A percentile compares a stretch with the other conserved stretches of the same genome.
These are phyloP conservation scores for Caenorhabditis panamensis DNA, from an alignment of 2,888 invertebrate genomes.

Conservation along the genomic window DNA sequence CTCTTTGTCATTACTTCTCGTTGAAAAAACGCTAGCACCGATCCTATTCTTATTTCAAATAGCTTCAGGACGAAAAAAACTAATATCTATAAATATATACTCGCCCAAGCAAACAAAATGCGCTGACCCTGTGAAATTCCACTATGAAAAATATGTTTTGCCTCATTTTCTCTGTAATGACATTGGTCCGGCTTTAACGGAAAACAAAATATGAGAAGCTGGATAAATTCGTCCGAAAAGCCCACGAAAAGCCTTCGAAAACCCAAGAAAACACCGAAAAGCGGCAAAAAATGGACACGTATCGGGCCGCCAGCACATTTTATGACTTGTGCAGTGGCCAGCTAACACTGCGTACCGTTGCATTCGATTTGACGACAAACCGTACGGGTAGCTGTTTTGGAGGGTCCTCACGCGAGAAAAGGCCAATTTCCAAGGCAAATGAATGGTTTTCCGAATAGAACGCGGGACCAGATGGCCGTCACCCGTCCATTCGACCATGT, in stretches of 20 bases:
- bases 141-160: conserved; percentile 8
- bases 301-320: conserved; percentile 37
- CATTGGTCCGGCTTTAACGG: background rate
- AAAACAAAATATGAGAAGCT: background rate
- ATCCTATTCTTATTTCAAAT: too few species aligned
- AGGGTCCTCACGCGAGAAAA: background rate
- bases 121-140: background rate
- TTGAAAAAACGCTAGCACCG: too few species aligned
- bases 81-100: background rate
- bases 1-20: too few species aligned
- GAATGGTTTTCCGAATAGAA: background rate
- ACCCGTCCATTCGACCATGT: background rate
- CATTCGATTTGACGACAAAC: conserved; percentile 45
- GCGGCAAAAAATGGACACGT: background rate
- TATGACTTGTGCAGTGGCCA: conserved; percentile 45
- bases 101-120: background rate
- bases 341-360: conserved; percentile 33
- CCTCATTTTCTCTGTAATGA: conserved; percentile 3
- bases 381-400: background rate
- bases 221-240: too few species aligned
- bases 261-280: background rate
- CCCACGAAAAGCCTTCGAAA: background rate
- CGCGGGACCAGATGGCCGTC: conserved; percentile 9
- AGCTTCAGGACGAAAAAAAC: background rate
- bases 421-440: background rate